phyloP scores from a whole-genome alignment of 1,140 invertebrate species.

The Phymorhynchus buccinoides region DNA sequence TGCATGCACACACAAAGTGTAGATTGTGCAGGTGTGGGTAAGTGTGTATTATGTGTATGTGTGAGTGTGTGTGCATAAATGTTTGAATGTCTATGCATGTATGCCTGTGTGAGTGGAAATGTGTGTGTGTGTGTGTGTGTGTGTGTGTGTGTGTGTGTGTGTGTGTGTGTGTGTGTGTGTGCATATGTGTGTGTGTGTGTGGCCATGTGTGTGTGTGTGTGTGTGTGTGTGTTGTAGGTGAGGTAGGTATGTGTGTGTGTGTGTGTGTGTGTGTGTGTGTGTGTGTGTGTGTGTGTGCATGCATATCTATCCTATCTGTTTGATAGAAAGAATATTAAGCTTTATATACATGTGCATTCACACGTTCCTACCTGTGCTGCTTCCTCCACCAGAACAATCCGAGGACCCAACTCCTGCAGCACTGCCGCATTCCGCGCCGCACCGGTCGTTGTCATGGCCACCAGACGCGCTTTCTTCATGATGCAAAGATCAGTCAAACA shows the following conservation, averaged over 20 bases:
- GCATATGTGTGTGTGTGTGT: background rate
- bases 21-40: too few species aligned
- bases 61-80: too few species aligned
- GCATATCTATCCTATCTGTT: too few species aligned
- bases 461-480: slow-evolving; percentile 57
- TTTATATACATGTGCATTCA: background rate
- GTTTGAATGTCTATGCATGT: too few species aligned
- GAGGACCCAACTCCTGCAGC: slow-evolving; percentile 51
- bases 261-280: background rate
- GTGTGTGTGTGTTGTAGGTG: too few species aligned
- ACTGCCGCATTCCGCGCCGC: slow-evolving; percentile 54
- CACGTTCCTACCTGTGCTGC: slow-evolving; percentile 61
- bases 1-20: too few species aligned
- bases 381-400: slow-evolving; percentile 68
- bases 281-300: too few species aligned
- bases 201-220: background rate
- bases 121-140: background rate
- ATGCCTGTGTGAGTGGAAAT: background rate
- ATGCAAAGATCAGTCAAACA: slow-evolving; percentile 53
- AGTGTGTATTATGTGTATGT: background rate
- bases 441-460: slow-evolving; percentile 70
- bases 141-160: slow-evolving; percentile 6
- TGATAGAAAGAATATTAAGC: too few species aligned
- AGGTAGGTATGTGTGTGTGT: too few species aligned
- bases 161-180: background rate